phyloP scores from a whole-genome alignment of 2,888 invertebrate genomes.

The Acanthococcus lagerstroemiae region DNA sequence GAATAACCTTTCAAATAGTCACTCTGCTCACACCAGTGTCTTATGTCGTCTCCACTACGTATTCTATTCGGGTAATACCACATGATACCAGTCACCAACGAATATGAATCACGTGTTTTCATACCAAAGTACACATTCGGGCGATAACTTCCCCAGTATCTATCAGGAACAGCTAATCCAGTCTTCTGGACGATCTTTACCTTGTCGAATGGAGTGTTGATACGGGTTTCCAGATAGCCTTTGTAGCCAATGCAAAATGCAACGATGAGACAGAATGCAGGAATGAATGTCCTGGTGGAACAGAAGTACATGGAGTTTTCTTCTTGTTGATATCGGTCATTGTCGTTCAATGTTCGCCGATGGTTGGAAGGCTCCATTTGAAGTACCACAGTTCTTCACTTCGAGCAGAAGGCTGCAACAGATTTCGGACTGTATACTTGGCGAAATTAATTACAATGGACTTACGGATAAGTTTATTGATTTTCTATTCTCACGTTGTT shows the following conservation, averaged over 20 bases:
- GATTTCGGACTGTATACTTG: no score
- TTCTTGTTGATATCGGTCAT: slow-evolving; percentile 12
- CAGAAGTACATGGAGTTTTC: slow-evolving; percentile 5
- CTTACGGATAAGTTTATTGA: no score
- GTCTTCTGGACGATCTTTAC: slow-evolving; percentile 22
- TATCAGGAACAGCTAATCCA: slow-evolving; percentile 27
- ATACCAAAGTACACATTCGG: slow-evolving; percentile 83
- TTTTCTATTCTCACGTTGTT: no score
- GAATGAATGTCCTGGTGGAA: slow-evolving; percentile 37
- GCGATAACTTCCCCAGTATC: slow-evolving; percentile 80
- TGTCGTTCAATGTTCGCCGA: slow-evolving; percentile 6
- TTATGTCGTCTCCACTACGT: slow-evolving; percentile 39
- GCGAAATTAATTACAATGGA: no score
- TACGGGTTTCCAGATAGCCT: slow-evolving; percentile 60
- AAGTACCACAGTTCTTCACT: no score
- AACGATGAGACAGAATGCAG: slow-evolving; percentile 50
- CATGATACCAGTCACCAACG: slow-evolving; percentile 88
- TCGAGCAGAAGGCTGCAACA: no score
- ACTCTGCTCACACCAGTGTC: slow-evolving; percentile 87
- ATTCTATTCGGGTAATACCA: slow-evolving; percentile 56
- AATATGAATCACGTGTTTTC: slow-evolving; percentile 78
- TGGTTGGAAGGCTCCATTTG: slow-evolving; percentile 13
- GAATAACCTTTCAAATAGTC: slow-evolving; percentile 62
- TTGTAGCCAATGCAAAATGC: slow-evolving; percentile 66
- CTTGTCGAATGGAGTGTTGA: slow-evolving; percentile 25